A percentile compares a stretch with the other conserved stretches of the same genome.
These are phyloP conservation scores for Aleiodes alternator DNA, from an alignment of 2,888 invertebrate genomes.

Conservation along the genomic window DNA sequence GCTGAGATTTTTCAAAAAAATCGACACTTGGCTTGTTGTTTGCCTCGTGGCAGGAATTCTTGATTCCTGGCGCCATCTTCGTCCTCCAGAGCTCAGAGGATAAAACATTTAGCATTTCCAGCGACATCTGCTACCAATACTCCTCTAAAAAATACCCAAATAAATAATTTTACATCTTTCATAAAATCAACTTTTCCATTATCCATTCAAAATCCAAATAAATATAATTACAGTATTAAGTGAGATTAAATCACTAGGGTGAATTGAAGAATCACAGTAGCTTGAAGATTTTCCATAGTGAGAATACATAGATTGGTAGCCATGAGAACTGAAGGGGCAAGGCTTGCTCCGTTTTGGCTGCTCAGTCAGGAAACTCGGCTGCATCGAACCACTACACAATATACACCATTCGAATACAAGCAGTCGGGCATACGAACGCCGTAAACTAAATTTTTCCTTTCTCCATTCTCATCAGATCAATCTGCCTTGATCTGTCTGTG, in stretches of 20 bases:
- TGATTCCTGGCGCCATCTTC: conserved; percentile 7
- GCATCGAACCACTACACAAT: conserved; percentile 69
- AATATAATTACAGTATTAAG: too few relatives aligned
- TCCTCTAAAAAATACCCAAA: too few relatives aligned
- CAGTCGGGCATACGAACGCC: conserved; percentile 46
- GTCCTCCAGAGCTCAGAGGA: not conserved
- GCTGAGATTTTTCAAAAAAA: too few relatives aligned
- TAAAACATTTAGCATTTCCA: not conserved
- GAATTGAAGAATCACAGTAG: not conserved
- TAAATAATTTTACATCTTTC: too few relatives aligned
- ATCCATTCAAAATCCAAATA: too few relatives aligned
- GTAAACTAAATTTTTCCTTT: conserved; percentile 45
- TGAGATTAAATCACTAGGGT: not conserved
- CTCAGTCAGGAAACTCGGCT: conserved; percentile 72
- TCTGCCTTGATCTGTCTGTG: not conserved
- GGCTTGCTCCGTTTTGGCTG: conserved; percentile 64
- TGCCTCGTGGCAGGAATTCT: not conserved
- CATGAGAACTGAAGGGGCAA: conserved; percentile 65
- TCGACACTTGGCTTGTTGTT: too few relatives aligned
- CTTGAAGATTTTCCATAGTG: not conserved
- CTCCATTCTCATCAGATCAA: conserved; percentile 25
- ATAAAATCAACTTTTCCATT: too few relatives aligned
- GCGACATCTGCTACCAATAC: conserved; percentile 1
- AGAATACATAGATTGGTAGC: conserved; percentile 59
- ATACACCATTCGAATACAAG: conserved; percentile 30